Conservation (phyloP, 2,888 invertebrate species). For the Drosophila diplacantha region DNA sequence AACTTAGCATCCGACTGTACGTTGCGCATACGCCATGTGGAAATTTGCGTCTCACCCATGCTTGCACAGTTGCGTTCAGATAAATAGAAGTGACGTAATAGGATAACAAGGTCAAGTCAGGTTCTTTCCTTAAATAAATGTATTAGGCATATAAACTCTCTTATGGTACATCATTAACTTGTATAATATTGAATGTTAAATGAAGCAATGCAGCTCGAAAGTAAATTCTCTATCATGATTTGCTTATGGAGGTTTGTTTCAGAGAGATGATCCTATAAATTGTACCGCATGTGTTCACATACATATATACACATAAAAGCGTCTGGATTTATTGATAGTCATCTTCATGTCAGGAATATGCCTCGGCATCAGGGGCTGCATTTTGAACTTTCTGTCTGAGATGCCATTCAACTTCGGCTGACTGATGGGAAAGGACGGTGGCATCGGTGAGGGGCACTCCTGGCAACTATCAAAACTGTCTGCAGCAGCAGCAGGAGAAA, state of each 20-base stretch:
- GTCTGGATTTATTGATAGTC: conserved; percentile 43
- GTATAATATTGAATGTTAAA: not conserved
- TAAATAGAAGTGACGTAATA: not conserved
- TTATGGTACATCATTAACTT: no score
- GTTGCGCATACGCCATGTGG: conserved; percentile 42
- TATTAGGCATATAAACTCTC: no score
- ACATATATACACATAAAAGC: conserved; percentile 6
- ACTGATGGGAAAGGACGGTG: conserved; percentile 13
- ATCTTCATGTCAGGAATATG: conserved; percentile 39
- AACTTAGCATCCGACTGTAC: conserved; percentile 29
- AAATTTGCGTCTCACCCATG: conserved; percentile 12
- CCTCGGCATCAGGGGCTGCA: conserved; percentile 43
- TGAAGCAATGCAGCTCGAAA: no score
- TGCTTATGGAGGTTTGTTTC: not conserved
- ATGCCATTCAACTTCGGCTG: conserved; percentile 46
- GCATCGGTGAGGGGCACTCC: conserved; percentile 9
- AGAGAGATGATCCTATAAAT: not conserved
- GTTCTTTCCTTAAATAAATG: no score
- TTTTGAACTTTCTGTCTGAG: conserved; percentile 36
- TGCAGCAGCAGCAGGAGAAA: conserved; percentile 47
- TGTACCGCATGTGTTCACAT: not conserved
- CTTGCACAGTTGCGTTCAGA: conserved; percentile 1
- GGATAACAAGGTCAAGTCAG: not conserved
- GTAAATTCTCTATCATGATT: not conserved
- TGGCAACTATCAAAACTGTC: conserved; percentile 61